Base-by-base conservation (phyloP, 2,797 vertebrate genomes). In the Phataginus tetradactyla region DNA sequence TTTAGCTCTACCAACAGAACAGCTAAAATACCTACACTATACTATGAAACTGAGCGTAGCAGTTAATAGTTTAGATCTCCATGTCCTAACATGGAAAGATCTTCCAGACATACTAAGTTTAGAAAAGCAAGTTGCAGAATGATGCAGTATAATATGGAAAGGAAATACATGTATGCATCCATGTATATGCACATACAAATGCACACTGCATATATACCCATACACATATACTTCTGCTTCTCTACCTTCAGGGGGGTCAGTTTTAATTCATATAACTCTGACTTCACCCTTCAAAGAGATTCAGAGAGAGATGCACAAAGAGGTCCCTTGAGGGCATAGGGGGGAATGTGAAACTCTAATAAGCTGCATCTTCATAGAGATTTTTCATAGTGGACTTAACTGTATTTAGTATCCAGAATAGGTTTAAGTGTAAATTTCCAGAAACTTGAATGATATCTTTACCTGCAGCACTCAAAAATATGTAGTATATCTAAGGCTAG, bases 71-170 rank as follows among this genome's bases (percentile, higher is more conserved):
- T 53, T 63, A 75, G 20, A 78, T 78, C 34, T 78, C 23, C 37
- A 7, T 20, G 29, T 86, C 27, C 69, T 90, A 64, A 86, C 32
- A 39, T 32, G 32, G 78, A 81, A 95, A 74, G 61, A 61, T 83
- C 69, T 83, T 15, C 3, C 75, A 84, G 72, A 42, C 57, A n/a
- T 77, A 39, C 1, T 68, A 51, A 85, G 23, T 80, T 88, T 85
- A 25, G 86, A 72, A 92, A 84, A 86, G 83, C 86, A 85, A 51
- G 59, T 83, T 93, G 53, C 53, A 85, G 75, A 94, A 55, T 86
- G 64, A 27, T 80, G 34, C 1, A 5, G 18, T 69, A 21, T 91
- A 77, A 51, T 79, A 79, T 79, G n/a, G 45, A 7, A 71, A 61
- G 32, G 88, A 88, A 75, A 80, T 66, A 71, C 2, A 20, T 72